Percentiles rank a stretch among this genome's conserved stretches.
Evolutionary conservation across 1,140 invertebrate genomes (phyloP).

Genomic region (Xylocopa sonorina): DNA sequence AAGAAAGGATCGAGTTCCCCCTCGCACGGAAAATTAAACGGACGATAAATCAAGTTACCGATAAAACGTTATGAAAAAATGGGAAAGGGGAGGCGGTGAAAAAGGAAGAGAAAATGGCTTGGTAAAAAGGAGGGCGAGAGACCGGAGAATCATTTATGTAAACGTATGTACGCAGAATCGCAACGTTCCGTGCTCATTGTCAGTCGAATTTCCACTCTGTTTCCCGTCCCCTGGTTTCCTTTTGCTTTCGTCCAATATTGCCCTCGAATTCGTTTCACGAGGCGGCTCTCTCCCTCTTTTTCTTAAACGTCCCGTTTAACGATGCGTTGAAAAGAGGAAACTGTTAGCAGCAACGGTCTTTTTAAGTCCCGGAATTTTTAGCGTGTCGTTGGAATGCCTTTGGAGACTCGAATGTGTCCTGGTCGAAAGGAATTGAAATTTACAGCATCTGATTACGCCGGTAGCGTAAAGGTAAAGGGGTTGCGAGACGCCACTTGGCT

Average conservation of each 20-base stretch:
- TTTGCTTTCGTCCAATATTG: constrained; percentile 27
- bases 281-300: not conserved
- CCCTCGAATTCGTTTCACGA: not conserved
- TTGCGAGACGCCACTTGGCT: too few relatives aligned
- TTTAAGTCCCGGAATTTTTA: too few relatives aligned
- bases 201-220: not conserved
- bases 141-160: constrained; percentile 35
- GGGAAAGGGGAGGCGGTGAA: not conserved
- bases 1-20: not conserved
- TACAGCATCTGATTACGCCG: too few relatives aligned
- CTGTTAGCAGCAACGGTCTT: too few relatives aligned
- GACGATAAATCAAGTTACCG: constrained; percentile 20
- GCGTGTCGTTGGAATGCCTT: too few relatives aligned
- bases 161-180: constrained; percentile 21
- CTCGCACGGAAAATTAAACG: constrained; percentile 25
- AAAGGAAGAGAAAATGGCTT: not conserved
- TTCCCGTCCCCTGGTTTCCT: not conserved
- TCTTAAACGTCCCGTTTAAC: not conserved
- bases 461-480: too few relatives aligned
- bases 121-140: not conserved
- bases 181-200: not conserved
- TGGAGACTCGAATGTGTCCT: too few relatives aligned
- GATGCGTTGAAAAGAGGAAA: not conserved
- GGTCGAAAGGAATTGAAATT: too few relatives aligned
- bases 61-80: constrained; percentile 5